Conservation (phyloP, 2,113 vertebrate species). For the Tiliqua scincoides region DNA sequence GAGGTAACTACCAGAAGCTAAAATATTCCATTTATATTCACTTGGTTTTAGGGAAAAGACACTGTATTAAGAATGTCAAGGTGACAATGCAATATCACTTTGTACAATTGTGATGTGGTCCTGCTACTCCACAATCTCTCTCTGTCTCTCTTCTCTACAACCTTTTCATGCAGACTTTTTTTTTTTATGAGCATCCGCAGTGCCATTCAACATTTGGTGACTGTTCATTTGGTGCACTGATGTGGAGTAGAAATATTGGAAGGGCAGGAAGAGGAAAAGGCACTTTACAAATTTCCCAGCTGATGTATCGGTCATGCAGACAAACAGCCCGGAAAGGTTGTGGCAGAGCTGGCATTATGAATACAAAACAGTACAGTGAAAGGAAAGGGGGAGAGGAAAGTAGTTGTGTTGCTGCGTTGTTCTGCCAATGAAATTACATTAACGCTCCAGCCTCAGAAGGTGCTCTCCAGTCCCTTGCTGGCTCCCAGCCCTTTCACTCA, state of each 20-base stretch:
- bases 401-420: constrained; percentile 1
- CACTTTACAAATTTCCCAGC: constrained; percentile 15
- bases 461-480: constrained; percentile 39
- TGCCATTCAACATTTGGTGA: neutral
- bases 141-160: neutral
- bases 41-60: neutral
- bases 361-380: constrained; percentile 36
- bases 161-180: neutral
- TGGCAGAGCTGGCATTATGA: constrained; percentile 22
- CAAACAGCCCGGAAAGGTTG: constrained; percentile 32
- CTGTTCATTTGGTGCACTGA: neutral
- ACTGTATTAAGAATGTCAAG: neutral
- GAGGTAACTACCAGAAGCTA: neutral
- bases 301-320: constrained; percentile 5
- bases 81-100: fast-evolving
- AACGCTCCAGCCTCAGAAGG: constrained; percentile 36
- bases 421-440: constrained; percentile 51
- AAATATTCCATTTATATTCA: neutral
- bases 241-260: constrained; percentile 32
- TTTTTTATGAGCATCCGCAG: constrained; percentile 8
- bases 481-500: constrained; percentile 34
- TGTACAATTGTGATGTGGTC: neutral
- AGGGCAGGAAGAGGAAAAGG: constrained; percentile 4
- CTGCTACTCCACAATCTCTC: neutral
- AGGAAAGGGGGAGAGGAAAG: constrained; percentile 26